Evolutionary conservation across 2,888 invertebrate genomes (phyloP).

Genomic region (Hypomecis punctinalis): DNA sequence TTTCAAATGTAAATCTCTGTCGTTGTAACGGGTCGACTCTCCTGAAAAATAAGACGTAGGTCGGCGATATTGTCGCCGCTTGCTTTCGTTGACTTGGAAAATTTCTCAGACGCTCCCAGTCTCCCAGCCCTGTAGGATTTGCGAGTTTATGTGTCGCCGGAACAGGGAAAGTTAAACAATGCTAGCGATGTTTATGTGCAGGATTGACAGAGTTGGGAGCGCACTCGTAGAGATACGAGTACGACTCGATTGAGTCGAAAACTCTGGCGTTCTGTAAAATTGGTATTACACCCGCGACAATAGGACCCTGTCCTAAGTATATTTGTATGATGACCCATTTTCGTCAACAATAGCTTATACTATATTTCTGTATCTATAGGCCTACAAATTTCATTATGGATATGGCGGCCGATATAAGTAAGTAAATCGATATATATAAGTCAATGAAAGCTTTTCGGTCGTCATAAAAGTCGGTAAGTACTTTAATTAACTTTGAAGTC

Average conservation of each 20-base stretch:
- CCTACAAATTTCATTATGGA: slow-evolving; percentile 16
- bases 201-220: slow-evolving; percentile 52
- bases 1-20: slow-evolving; percentile 80
- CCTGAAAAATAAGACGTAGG: slow-evolving; percentile 76
- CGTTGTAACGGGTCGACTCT: slow-evolving; percentile 74
- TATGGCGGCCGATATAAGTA: neutral
- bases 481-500: too few relatives aligned
- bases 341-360: slow-evolving; percentile 15
- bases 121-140: slow-evolving; percentile 68
- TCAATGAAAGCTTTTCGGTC: too few relatives aligned
- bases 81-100: slow-evolving; percentile 73
- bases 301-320: slow-evolving; percentile 3
- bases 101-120: slow-evolving; percentile 65
- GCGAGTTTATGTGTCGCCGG: slow-evolving; percentile 68
- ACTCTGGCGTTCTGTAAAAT: slow-evolving; percentile 42
- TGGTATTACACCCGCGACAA: slow-evolving; percentile 42
- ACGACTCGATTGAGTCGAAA: slow-evolving; percentile 48
- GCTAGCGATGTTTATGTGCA: slow-evolving; percentile 57
- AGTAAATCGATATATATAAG: too few relatives aligned
- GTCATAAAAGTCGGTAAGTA: too few relatives aligned
- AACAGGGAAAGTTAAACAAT: slow-evolving; percentile 70
- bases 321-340: slow-evolving; percentile 16
- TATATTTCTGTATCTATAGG: slow-evolving; percentile 4
- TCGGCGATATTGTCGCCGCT: slow-evolving; percentile 73
- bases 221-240: slow-evolving; percentile 42